A percentile compares a stretch with the other conserved stretches of the same genome.
Conservation (phyloP, 2,888 invertebrate genomes). For the Luperina nickerlii region DNA sequence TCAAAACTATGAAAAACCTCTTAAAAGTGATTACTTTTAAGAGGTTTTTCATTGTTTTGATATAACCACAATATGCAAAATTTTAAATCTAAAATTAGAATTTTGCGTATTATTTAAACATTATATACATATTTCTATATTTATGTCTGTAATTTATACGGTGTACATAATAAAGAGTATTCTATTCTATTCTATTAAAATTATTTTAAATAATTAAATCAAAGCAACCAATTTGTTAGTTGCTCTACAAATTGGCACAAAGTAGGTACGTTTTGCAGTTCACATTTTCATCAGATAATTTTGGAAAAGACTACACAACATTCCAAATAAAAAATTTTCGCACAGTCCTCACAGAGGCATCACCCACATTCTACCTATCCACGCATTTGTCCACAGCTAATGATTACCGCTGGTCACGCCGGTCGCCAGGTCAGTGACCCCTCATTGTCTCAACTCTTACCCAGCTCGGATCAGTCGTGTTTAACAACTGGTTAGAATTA, state of each 20-base stretch:
- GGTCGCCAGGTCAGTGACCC: conserved; percentile 67
- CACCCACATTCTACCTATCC: conserved; percentile 43
- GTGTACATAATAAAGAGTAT: too few relatives aligned
- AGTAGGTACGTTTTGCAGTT: background rate
- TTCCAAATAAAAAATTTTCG: background rate
- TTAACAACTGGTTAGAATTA: conserved; percentile 66
- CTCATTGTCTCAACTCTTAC: conserved; percentile 73
- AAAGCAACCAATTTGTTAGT: background rate
- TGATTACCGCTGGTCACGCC: conserved; percentile 63
- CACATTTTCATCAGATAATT: background rate
- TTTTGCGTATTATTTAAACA: background rate
- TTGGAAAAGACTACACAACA: background rate
- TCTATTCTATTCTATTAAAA: too few relatives aligned
- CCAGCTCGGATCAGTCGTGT: conserved; percentile 66
- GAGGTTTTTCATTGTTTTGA: too few relatives aligned
- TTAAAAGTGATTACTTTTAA: background rate
- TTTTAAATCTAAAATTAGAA: too few relatives aligned
- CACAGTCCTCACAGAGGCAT: conserved; percentile 36
- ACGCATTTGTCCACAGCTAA: conserved; percentile 50
- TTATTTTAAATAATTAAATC: background rate
- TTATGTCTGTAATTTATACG: too few relatives aligned
- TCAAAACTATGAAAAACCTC: background rate
- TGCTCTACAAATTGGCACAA: background rate
- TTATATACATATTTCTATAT: too few relatives aligned
- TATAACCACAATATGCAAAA: too few relatives aligned